A percentile compares a stretch with the other conserved stretches of the same genome.
Evolutionary conservation across 2,797 vertebrate genomes (phyloP).

Genomic region (Falco berigora): DNA sequence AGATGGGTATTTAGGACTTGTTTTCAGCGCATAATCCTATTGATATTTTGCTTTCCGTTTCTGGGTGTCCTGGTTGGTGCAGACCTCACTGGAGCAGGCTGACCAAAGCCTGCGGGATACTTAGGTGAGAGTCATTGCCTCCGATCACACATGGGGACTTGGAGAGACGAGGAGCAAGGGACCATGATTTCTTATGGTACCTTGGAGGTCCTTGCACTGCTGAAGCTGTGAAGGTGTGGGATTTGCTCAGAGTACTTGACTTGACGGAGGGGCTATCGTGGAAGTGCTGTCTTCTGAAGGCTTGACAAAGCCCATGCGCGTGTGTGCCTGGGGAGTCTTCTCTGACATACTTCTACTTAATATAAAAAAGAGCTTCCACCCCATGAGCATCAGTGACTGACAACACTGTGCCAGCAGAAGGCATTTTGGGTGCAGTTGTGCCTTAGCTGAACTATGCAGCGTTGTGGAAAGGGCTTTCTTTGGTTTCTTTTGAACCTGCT

Average conservation of each 20-base stretch:
- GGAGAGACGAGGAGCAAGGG: neutral
- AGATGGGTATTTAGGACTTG: neutral
- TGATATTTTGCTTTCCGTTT: neutral
- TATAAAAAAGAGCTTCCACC: neutral
- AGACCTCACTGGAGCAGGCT: neutral
- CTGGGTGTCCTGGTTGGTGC: neutral
- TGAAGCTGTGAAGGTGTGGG: neutral
- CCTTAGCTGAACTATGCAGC: neutral
- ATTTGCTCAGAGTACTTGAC: neutral
- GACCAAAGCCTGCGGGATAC: neutral
- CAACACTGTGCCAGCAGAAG: neutral
- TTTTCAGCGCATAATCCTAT: neutral
- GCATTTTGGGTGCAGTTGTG: neutral
- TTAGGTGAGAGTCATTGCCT: neutral
- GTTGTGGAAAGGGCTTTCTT: neutral
- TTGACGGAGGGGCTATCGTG: neutral
- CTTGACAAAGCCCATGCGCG: neutral
- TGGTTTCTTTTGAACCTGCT: neutral
- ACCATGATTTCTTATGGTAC: accelerated
- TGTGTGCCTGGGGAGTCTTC: accelerated
- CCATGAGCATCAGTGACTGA: neutral
- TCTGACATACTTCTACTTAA: neutral
- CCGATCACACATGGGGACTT: neutral
- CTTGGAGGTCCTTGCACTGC: neutral
- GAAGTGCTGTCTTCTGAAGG: neutral